Conservation (phyloP, 2,797 vertebrate genomes). For the Cossypha polioptera region DNA sequence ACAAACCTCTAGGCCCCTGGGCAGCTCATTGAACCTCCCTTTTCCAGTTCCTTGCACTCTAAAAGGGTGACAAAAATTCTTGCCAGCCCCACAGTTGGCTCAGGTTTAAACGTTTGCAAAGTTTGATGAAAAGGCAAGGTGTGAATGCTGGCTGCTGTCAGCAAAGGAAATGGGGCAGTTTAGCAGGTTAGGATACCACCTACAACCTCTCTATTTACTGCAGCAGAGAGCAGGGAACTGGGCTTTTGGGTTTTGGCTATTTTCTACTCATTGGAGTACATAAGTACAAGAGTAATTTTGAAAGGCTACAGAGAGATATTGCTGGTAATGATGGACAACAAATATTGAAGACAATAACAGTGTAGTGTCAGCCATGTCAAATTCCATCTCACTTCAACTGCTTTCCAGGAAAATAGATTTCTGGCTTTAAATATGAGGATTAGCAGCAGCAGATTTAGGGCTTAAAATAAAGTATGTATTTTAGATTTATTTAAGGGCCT, state of each 20-base stretch:
- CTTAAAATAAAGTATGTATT: slow-evolving; percentile 62
- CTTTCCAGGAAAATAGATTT: slow-evolving; percentile 58
- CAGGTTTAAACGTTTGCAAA: neutral
- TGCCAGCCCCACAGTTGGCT: rapidly evolving
- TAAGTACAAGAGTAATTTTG: neutral
- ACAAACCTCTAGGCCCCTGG: neutral
- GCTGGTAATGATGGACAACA: neutral
- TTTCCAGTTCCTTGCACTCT: neutral
- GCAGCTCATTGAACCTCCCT: neutral
- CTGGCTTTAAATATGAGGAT: slow-evolving; percentile 58
- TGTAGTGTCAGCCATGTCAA: neutral
- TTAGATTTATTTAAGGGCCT: slow-evolving; percentile 65
- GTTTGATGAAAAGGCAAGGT: neutral
- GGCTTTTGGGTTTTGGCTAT: neutral
- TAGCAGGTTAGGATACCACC: neutral
- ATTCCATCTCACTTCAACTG: neutral
- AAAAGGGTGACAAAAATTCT: neutral
- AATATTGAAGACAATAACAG: neutral
- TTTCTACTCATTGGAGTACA: neutral
- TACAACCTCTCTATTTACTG: neutral
- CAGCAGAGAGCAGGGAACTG: neutral
- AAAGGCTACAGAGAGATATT: neutral
- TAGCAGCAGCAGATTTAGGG: slow-evolving; percentile 64
- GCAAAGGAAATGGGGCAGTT: neutral
- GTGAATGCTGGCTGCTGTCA: slow-evolving; percentile 3